Percentiles rank a stretch among this genome's conserved stretches.
Evolutionary conservation across 2,797 vertebrate species (phyloP).

Genomic region (Catharus ustulatus): DNA sequence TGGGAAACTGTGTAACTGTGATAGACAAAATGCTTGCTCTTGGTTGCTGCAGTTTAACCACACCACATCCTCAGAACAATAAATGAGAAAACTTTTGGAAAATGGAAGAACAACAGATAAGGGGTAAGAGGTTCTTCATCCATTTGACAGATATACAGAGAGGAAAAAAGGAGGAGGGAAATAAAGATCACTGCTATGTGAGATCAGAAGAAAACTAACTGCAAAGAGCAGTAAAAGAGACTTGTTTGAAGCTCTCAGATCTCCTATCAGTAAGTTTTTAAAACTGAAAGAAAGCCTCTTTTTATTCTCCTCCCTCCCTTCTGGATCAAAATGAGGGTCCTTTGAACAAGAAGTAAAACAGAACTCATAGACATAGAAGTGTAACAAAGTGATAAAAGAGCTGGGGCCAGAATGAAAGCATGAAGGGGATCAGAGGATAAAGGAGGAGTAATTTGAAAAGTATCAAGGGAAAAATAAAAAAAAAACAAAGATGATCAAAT

Average conservation of each 20-base stretch:
- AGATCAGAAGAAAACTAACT: slow-evolving; percentile 37
- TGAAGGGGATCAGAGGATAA: neutral
- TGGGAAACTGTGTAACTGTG: neutral
- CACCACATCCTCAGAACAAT: neutral
- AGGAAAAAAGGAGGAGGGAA: neutral
- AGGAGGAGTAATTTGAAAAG: neutral
- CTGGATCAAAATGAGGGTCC: neutral
- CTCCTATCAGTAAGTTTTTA: neutral
- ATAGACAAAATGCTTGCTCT: neutral
- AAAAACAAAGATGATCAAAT: neutral
- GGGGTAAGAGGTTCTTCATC: neutral
- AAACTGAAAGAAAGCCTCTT: neutral
- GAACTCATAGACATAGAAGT: neutral
- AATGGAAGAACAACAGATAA: neutral
- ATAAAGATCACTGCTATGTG: neutral
- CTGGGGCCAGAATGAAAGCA: neutral
- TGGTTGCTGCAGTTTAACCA: neutral
- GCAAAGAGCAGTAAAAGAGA: neutral
- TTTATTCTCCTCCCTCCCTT: neutral
- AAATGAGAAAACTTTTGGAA: neutral
- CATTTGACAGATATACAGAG: neutral
- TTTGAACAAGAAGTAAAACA: neutral
- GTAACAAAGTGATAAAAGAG: neutral
- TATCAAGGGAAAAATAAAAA: neutral
- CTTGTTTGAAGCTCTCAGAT: slow-evolving; percentile 19